Evolutionary conservation across 2,113 vertebrate genomes (phyloP).

Genomic region (Pimephales promelas): DNA sequence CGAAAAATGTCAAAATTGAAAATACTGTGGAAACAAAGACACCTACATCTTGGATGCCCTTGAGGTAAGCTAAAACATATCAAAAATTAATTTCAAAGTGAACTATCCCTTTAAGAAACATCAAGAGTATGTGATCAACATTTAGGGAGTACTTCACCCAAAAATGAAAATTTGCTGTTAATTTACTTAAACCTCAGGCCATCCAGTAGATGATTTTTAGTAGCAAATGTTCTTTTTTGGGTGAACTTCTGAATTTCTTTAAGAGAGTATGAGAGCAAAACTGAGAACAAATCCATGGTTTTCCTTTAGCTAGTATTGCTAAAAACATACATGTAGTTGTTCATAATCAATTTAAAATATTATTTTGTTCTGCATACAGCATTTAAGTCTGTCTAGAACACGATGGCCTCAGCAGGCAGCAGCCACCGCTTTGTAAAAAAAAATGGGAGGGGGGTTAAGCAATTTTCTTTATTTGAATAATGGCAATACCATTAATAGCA

Average conservation of each 20-base stretch:
- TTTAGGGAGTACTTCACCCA: too few relatives aligned
- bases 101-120: not conserved
- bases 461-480: not conserved
- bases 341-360: not conserved
- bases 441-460: not conserved
- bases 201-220: too few relatives aligned
- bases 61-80: too few relatives aligned
- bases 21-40: too few relatives aligned
- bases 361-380: not conserved
- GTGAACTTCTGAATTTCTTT: not conserved
- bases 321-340: not conserved
- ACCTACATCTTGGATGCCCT: too few relatives aligned
- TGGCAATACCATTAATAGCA: not conserved
- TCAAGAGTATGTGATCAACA: not conserved
- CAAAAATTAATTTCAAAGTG: too few relatives aligned
- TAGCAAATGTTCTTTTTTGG: too few relatives aligned
- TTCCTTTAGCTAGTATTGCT: not conserved
- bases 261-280: not conserved
- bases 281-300: not conserved
- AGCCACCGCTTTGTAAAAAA: not conserved
- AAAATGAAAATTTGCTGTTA: too few relatives aligned
- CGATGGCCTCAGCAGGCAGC: not conserved
- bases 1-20: too few relatives aligned
- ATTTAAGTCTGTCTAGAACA: slow-evolving; percentile 6
- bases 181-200: too few relatives aligned